A percentile compares a stretch with the other conserved stretches of the same genome.
Conservation (phyloP, 2,888 invertebrate species). For the Pachydiplax longipennis region DNA sequence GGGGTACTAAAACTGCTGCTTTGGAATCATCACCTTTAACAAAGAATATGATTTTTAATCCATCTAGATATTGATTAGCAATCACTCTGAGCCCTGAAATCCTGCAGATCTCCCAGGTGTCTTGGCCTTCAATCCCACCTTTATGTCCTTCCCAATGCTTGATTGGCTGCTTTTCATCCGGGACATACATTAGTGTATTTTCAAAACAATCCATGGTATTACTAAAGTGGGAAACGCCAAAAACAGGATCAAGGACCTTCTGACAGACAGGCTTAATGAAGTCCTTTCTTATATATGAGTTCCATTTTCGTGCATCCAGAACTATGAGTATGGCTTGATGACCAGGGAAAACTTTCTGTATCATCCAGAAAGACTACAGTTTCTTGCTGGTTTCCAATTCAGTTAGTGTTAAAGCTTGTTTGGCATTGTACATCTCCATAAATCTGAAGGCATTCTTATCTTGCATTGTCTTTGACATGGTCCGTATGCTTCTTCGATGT, state of each 20-base stretch:
- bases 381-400: too few relatives aligned
- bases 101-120: not conserved
- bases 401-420: too few relatives aligned
- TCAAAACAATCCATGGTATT: not conserved
- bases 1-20: not conserved
- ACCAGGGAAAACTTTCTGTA: too few relatives aligned
- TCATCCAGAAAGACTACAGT: too few relatives aligned
- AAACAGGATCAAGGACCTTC: not conserved
- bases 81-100: not conserved
- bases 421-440: too few relatives aligned
- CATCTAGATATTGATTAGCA: not conserved
- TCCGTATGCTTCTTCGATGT: too few relatives aligned
- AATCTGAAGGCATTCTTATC: too few relatives aligned
- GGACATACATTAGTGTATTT: not conserved
- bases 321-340: too few relatives aligned
- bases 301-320: too few relatives aligned
- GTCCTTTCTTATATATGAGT: too few relatives aligned
- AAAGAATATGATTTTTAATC: not conserved
- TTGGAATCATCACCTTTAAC: not conserved
- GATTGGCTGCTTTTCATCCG: not conserved
- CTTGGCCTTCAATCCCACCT: not conserved
- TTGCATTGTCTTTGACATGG: too few relatives aligned
- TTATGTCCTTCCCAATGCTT: not conserved
- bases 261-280: too few relatives aligned
- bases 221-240: not conserved